A percentile compares a stretch with the other conserved stretches of the same genome.
These are phyloP conservation scores for Aepyceros melampus DNA, from an alignment of 2,113 vertebrate species.

Conservation along the genomic window DNA sequence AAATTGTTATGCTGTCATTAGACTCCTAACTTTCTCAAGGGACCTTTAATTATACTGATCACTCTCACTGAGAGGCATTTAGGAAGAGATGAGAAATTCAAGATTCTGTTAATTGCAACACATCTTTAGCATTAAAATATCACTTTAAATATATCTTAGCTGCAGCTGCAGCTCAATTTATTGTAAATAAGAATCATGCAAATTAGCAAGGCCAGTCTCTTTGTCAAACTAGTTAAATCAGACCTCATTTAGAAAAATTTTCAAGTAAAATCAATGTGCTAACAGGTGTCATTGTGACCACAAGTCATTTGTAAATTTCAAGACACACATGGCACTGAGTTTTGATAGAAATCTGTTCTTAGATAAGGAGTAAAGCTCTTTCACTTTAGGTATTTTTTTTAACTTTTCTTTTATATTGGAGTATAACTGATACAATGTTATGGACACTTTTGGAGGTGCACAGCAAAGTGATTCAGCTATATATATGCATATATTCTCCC, in stretches of 20 bases:
- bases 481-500: background rate
- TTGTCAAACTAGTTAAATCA: background rate
- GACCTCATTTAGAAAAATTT: background rate
- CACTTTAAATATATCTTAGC: slow-evolving; percentile 5
- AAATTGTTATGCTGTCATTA: background rate
- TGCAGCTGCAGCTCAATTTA: background rate
- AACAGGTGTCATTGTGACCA: background rate
- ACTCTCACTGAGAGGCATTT: background rate
- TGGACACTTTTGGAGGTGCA: background rate
- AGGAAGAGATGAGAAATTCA: background rate
- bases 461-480: background rate
- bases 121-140: slow-evolving; percentile 12
- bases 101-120: background rate
- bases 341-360: background rate
- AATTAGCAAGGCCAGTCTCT: background rate
- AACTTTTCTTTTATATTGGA: background rate
- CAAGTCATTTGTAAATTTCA: background rate
- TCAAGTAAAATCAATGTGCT: slow-evolving; percentile 19
- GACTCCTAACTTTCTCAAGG: background rate
- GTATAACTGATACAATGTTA: background rate
- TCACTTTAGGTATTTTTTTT: background rate
- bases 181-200: background rate
- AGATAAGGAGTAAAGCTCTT: background rate
- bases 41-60: slow-evolving; percentile 14
- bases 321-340: background rate